Conservation (phyloP, 1,140 invertebrate genomes). For the Drosophila nikananu region DNA sequence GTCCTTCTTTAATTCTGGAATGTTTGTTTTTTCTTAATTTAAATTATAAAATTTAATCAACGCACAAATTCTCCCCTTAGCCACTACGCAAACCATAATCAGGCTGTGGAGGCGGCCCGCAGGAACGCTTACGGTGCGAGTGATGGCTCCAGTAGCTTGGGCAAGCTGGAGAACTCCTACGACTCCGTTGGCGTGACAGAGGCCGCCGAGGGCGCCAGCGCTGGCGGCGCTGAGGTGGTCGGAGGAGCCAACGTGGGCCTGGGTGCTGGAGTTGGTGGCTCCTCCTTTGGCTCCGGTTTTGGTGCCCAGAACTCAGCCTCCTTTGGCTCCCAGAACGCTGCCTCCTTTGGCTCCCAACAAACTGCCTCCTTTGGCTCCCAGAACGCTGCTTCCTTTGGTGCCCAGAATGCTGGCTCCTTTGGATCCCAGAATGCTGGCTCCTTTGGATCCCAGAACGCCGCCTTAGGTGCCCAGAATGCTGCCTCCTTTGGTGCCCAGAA, state of each 20-base stretch:
- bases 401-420: conserved; percentile 46
- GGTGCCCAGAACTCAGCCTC: conserved; percentile 19
- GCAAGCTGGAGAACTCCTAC: conserved; percentile 71
- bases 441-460: conserved; percentile 10
- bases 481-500: conserved; percentile 16
- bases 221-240: conserved; percentile 16
- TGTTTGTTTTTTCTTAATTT: not conserved
- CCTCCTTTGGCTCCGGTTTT: conserved; percentile 5
- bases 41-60: not conserved
- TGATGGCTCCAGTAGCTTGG: conserved; percentile 32
- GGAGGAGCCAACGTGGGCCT: conserved; percentile 9
- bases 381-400: conserved; percentile 49
- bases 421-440: conserved; percentile 40
- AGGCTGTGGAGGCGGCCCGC: conserved; percentile 72
- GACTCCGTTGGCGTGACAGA: conserved; percentile 67
- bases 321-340: conserved; percentile 40
- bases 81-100: conserved; percentile 69
- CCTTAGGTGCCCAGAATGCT: conserved; percentile 14
- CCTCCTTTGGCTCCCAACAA: conserved; percentile 38
- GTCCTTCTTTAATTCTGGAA: not conserved
- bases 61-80: conserved; percentile 16
- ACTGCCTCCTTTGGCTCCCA: conserved; percentile 35
- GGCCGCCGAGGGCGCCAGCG: conserved; percentile 22
- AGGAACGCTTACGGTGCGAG: conserved; percentile 37
- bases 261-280: conserved; percentile 12